Base-by-base conservation (phyloP, 2,888 invertebrate genomes). In the Pyrocoelia pectoralis region DNA sequence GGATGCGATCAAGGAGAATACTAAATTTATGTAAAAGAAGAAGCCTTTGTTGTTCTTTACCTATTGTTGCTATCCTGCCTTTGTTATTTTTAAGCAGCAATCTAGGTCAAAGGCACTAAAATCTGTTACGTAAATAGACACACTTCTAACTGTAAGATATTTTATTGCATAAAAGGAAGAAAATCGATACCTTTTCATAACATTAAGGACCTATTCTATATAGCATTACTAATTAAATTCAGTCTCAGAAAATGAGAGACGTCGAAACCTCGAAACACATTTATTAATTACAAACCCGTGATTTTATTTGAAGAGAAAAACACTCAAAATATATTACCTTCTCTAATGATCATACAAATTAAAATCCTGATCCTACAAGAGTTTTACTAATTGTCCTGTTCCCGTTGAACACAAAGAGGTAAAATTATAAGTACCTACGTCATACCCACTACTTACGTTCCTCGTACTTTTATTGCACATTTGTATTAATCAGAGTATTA, bases 401-500 rank as follows among this genome's bases (percentile, higher is more conserved):
- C 24, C 24, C 8, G 3, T 24, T 24, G 8, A 24, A 24, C 24
- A 24, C 24, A 3, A 8, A 24, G 24, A 24, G 24, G 4, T 24
- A 24, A 24, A 24, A 24, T 5, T 24, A 24, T 24, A 8, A 24
- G 8, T 5, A 24, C 24, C 3, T 24, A 3, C 8, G n/a, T n/a
- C n/a, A n/a, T n/a, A n/a, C n/a, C n/a, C n/a, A n/a, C n/a, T n/a
- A n/a, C n/a, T n/a, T n/a, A n/a, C n/a, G n/a, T n/a, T n/a, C n/a
- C n/a, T 24, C 24, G 4, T 6, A 6, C 24, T 5, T 24, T 24
- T 33, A n/a, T 33, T 33, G n/a, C 33, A n/a, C 48, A 28, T 6
- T 5, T 6, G 4, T 55, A 15, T 17, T 46, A 38, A 24, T 55
- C 24, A n/a, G 46, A 49, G 33, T 38, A 49, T 56, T 48, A 9